Percentiles rank a stretch among this genome's conserved stretches.
These are phyloP conservation scores for Coregonus clupeaformis DNA, from an alignment of 2,113 vertebrate genomes.

Conservation along the genomic window DNA sequence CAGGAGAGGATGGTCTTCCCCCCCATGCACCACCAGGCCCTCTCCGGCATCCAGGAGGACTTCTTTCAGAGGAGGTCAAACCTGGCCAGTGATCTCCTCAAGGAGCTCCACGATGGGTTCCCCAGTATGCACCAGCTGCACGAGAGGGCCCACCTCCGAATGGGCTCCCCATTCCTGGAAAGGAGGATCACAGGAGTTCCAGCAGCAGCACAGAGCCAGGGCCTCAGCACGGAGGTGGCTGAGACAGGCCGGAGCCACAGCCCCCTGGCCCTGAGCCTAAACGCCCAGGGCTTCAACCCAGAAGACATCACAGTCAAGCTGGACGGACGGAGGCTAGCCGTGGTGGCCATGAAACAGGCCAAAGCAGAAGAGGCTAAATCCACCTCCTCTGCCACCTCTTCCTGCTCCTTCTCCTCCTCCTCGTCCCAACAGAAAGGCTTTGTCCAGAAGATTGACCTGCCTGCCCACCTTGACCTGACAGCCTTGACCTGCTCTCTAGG, in stretches of 20 bases:
- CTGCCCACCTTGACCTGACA: slow-evolving; percentile 66
- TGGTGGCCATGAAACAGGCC: slow-evolving; percentile 63
- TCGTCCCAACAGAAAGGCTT: slow-evolving; percentile 56
- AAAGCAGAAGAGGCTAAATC: slow-evolving; percentile 52
- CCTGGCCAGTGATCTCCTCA: slow-evolving; percentile 60
- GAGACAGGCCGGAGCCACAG: slow-evolving; percentile 23
- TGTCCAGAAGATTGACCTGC: slow-evolving; percentile 60
- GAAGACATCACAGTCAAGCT: slow-evolving; percentile 72
- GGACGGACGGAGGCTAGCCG: slow-evolving; percentile 64
- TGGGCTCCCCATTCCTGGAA: slow-evolving; percentile 24
- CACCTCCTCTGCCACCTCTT: slow-evolving; percentile 38
- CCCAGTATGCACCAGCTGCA: slow-evolving; percentile 26
- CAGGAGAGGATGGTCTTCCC: slow-evolving; percentile 64
- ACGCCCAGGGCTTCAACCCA: slow-evolving; percentile 69
- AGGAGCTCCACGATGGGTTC: slow-evolving; percentile 50
- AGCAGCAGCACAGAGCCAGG: slow-evolving; percentile 34
- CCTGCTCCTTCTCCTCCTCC: slow-evolving; percentile 26
- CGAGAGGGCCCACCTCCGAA: slow-evolving; percentile 44
- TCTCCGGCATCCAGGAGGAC: slow-evolving; percentile 60
- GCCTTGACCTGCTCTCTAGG: slow-evolving; percentile 71
- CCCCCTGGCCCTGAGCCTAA: slow-evolving; percentile 65
- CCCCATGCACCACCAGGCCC: slow-evolving; percentile 10
- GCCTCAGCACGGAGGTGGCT: slow-evolving; percentile 16
- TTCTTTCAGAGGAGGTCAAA: slow-evolving; percentile 59
- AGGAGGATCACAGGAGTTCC: slow-evolving; percentile 20